These are phyloP conservation scores for Syrista parreyssii DNA, from an alignment of 2,888 invertebrate species.

Conservation along the genomic window DNA sequence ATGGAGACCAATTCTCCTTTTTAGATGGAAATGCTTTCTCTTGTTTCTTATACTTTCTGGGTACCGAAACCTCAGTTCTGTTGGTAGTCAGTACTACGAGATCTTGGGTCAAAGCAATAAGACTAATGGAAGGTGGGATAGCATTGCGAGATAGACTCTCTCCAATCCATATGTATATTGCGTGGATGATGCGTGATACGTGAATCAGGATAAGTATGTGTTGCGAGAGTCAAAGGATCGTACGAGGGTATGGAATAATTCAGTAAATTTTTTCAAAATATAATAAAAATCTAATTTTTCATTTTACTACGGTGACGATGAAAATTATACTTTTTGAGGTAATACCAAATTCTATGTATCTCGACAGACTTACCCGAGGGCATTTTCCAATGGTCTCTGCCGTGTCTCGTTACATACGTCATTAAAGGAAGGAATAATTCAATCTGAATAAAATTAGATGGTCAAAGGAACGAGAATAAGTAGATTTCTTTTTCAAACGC, in stretches of 20 bases:
- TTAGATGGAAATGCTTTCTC: constrained; percentile 12
- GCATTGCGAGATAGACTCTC: constrained; percentile 23
- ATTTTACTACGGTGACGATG: not conserved
- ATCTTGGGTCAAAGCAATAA: constrained; percentile 39
- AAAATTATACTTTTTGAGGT: not conserved
- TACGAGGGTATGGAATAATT: not conserved
- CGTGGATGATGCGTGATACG: not conserved
- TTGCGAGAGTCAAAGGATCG: not conserved
- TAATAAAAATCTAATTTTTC: not conserved
- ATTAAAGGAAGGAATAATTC: not conserved
- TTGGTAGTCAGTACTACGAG: constrained; percentile 12
- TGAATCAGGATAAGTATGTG: not conserved
- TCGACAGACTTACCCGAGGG: not conserved
- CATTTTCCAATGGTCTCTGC: not conserved
- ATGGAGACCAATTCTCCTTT: not conserved
- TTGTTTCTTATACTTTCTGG: not conserved
- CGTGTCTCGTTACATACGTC: not conserved
- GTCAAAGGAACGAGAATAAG: too few relatives aligned
- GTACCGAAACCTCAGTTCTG: not conserved
- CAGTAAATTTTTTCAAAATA: not conserved
- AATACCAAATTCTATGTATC: not conserved
- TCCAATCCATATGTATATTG: constrained; percentile 16
- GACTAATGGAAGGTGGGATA: constrained; percentile 39
- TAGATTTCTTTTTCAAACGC: too few relatives aligned
- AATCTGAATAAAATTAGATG: not conserved